Conservation (phyloP, 2,113 vertebrate genomes). For the Herpailurus yagouaroundi region DNA sequence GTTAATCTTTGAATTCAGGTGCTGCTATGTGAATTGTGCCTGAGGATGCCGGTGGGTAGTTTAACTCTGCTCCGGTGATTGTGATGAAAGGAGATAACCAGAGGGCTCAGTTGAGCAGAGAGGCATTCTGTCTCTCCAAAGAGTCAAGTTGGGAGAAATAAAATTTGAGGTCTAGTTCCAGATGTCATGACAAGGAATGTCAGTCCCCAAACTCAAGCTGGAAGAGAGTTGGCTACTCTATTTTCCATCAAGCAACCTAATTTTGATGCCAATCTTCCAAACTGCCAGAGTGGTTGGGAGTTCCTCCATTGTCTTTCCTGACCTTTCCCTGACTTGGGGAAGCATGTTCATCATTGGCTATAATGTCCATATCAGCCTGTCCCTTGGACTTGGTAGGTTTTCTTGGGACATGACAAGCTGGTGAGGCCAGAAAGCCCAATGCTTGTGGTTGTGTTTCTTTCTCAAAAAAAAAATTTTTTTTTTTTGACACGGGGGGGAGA, state of each 20-base stretch:
- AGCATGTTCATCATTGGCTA: background rate
- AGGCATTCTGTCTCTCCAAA: too few relatives aligned
- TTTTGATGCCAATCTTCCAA: background rate
- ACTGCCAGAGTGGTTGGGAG: background rate
- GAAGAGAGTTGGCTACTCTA: background rate
- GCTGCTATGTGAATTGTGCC: background rate
- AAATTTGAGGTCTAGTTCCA: background rate
- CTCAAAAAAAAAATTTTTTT: too few relatives aligned
- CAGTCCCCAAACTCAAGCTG: background rate
- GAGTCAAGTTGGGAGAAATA: background rate
- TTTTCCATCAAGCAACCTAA: background rate
- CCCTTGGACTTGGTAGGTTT: background rate
- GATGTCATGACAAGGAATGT: background rate
- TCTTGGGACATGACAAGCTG: background rate
- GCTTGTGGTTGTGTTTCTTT: background rate
- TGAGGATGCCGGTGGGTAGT: background rate
- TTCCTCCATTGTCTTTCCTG: background rate
- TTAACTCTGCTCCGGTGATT: background rate
- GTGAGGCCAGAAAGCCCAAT: background rate
- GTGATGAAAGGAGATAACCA: background rate
- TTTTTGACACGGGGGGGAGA: accelerated
- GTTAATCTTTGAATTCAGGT: background rate
- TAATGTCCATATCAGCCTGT: background rate
- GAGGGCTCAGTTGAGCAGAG: background rate
- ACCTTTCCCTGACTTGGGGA: background rate